A percentile compares a stretch with the other conserved stretches of the same genome.
These are phyloP conservation scores for Drosophila limbata DNA, from an alignment of 2,888 invertebrate genomes.

Conservation along the genomic window DNA sequence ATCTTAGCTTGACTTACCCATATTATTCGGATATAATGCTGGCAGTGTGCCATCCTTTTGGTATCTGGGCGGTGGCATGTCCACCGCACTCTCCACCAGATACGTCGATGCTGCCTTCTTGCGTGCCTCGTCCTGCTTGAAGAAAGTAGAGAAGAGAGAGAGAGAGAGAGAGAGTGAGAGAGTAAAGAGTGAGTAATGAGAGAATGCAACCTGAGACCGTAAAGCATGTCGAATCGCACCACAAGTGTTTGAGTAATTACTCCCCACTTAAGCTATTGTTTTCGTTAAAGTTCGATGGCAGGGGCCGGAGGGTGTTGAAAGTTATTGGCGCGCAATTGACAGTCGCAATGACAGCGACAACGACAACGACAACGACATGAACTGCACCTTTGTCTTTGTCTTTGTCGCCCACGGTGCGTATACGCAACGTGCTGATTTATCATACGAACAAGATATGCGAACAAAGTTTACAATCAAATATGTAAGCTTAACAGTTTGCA, in stretches of 20 bases:
- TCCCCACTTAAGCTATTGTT: constrained; percentile 51
- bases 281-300: background rate
- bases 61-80: constrained; percentile 87
- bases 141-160: too few species aligned
- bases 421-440: constrained; percentile 66
- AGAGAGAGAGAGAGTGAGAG: constrained; percentile 6
- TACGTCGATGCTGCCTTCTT: constrained; percentile 88
- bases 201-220: constrained; percentile 21
- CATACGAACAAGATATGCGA: constrained; percentile 34
- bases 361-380: constrained; percentile 29
- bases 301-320: constrained; percentile 55
- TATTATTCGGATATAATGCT: constrained; percentile 87
- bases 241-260: constrained; percentile 56
- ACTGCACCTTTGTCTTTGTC: constrained; percentile 26
- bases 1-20: constrained; percentile 85
- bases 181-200: constrained; percentile 22
- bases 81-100: constrained; percentile 86
- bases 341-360: constrained; percentile 65
- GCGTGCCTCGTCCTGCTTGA: constrained; percentile 85
- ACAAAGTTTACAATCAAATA: background rate
- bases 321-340: constrained; percentile 72
- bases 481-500: constrained; percentile 21
- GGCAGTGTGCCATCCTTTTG: constrained; percentile 89
- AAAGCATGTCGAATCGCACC: constrained; percentile 10
- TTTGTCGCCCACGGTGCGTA: constrained; percentile 36